Percentiles rank a stretch among this genome's conserved stretches.
phyloP scores from a whole-genome alignment of 2,888 invertebrate species.

The Acrobasis consociella region DNA sequence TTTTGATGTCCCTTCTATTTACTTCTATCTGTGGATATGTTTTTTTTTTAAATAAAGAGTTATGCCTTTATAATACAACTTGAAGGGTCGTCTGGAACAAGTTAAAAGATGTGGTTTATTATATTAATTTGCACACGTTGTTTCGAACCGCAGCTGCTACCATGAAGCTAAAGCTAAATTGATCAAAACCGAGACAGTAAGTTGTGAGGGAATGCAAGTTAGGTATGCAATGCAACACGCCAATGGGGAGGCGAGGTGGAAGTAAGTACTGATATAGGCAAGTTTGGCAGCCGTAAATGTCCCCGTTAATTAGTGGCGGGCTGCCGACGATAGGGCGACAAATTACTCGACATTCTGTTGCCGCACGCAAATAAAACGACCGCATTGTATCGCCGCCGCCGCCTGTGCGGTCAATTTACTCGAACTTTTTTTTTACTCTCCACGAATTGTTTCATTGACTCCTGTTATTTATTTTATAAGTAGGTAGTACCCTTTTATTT shows the following conservation, averaged over 20 bases:
- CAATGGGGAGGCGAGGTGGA: conserved; percentile 38
- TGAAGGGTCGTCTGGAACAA: background rate
- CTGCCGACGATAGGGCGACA: conserved; percentile 64
- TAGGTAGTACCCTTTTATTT: background rate
- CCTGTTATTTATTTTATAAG: background rate
- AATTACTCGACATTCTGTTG: conserved; percentile 66
- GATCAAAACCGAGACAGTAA: conserved; percentile 5
- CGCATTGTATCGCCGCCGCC: conserved; percentile 32
- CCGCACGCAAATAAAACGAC: conserved; percentile 58
- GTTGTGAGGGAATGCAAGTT: conserved; percentile 7
- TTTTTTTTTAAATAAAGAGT: background rate
- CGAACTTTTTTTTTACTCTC: conserved; percentile 24
- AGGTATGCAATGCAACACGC: conserved; percentile 9
- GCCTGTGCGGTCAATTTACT: conserved; percentile 29
- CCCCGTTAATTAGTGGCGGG: conserved; percentile 73
- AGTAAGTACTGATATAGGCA: conserved; percentile 52
- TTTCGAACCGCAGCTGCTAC: background rate
- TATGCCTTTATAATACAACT: background rate
- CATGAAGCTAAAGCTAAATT: background rate
- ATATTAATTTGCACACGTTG: background rate
- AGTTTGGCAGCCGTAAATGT: conserved; percentile 72
- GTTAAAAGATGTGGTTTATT: background rate
- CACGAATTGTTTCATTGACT: conserved; percentile 13
- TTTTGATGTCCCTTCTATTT: conserved; percentile 40
- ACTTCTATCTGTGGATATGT: background rate